Base-by-base conservation (phyloP, 2,888 invertebrate genomes). In the Ophraella communa region DNA sequence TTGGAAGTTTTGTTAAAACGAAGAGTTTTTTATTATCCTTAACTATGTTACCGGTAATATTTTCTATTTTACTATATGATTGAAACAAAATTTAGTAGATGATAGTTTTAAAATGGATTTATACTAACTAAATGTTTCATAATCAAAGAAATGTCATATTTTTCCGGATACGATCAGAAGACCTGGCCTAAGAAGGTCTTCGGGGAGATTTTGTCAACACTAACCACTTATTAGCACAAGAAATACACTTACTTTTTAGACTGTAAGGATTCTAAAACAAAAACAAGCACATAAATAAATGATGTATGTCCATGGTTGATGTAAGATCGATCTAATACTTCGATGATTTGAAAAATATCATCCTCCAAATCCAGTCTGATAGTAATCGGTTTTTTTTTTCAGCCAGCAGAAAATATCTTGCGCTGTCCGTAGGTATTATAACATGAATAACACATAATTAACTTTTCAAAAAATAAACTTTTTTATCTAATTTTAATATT, bases 241-340 rank as follows among this genome's bases (percentile, higher is more conserved):
- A 51, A 27, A 51, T 51, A 27, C 27, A 51, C 24, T 51, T 51
- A 51, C 49, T 51, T 18, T 27, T 51, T 17, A 24, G 14, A 27
- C 24, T 27, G 49, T 51, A 27, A 49, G 49, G n/a, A n/a, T n/a
- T n/a, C n/a, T n/a, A n/a, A n/a, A n/a, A n/a, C 49, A 49, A 49
- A 24, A 17, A 14, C 24, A 17, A 49, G 45, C 8, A 1, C 4
- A 21, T 21, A 45, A 47, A 47, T 47, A 23, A 47, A 47, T 47
- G n/a, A 47, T 23, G 11, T 23, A 21, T n/a, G 14, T 47, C 21
- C 21, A 30, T n/a, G 14, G 42, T 17, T 17, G 17, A 8, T 42
- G 17, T n/a, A 4, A 42, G 8, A 47, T 47, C 47, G 47, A 23
- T 23, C 5, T 4, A 4, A 3, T 45, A 4, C n/a, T n/a, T n/a